Percentiles rank a stretch among this genome's conserved stretches.
Conservation (phyloP, 2,888 invertebrate species). For the Odontocerum albicorne region DNA sequence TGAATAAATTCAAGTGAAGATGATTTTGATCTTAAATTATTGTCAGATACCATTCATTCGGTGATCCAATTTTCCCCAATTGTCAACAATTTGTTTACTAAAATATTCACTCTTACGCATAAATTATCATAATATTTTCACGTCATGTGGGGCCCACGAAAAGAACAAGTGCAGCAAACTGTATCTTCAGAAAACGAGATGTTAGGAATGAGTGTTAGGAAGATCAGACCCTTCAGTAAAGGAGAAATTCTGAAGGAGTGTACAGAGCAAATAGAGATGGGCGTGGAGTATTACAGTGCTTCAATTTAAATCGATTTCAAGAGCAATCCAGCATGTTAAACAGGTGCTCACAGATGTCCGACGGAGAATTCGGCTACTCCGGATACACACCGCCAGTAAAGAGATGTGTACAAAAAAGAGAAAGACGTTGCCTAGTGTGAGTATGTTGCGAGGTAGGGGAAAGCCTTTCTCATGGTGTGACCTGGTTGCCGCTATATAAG, state of each 20-base stretch:
- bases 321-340: background rate
- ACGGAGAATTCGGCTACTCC: conserved; percentile 18
- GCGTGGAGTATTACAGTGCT: too few species aligned
- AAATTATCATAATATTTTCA: background rate
- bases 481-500: conserved; percentile 34
- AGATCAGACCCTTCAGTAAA: too few species aligned
- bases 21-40: too few species aligned
- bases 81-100: too few species aligned
- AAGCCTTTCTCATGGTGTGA: conserved; percentile 29
- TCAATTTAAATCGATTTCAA: too few species aligned
- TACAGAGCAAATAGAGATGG: too few species aligned
- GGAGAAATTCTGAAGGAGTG: too few species aligned
- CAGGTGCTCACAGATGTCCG: conserved; percentile 17
- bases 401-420: conserved; percentile 28
- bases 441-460: conserved; percentile 18
- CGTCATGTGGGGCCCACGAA: background rate
- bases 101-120: conserved; percentile 1
- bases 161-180: conserved; percentile 15
- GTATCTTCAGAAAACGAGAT: background rate
- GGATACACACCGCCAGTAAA: conserved; percentile 4
- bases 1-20: too few species aligned
- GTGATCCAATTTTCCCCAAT: too few species aligned
- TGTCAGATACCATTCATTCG: too few species aligned
- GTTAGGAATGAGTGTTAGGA: too few species aligned
- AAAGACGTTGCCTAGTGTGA: conserved; percentile 19